Evolutionary conservation across 2,888 invertebrate genomes (phyloP).

Genomic region (Lottia gigantea): DNA sequence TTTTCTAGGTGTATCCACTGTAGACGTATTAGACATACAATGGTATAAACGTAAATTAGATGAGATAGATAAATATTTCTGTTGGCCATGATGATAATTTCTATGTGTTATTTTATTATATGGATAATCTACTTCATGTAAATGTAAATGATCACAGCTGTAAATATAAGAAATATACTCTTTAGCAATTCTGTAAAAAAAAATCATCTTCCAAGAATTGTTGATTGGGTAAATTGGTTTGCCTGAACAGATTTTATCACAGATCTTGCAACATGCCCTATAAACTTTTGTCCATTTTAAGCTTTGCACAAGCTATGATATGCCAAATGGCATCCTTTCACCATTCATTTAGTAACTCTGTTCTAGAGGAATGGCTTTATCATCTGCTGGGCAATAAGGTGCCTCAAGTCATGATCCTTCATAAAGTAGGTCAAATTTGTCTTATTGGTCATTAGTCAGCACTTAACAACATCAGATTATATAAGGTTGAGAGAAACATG

Average conservation of each 20-base stretch:
- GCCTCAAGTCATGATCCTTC: background rate
- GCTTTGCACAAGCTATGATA: no score
- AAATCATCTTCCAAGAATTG: background rate
- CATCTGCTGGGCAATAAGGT: background rate
- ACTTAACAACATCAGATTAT: no score
- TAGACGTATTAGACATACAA: slow-evolving; percentile 49
- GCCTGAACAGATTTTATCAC: no score
- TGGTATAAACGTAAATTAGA: slow-evolving; percentile 51
- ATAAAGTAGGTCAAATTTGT: background rate
- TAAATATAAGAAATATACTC: background rate
- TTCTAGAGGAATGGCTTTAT: no score
- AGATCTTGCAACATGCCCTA: no score
- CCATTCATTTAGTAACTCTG: no score
- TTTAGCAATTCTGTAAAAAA: slow-evolving; percentile 2
- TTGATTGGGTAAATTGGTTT: background rate
- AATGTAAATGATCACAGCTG: slow-evolving; percentile 58
- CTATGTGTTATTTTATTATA: slow-evolving; percentile 47
- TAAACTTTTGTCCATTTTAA: no score
- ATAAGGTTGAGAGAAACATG: no score
- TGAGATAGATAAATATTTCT: slow-evolving; percentile 49
- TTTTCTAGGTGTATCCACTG: slow-evolving; percentile 36
- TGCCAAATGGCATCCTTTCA: no score
- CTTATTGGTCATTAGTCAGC: background rate
- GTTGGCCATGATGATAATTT: slow-evolving; percentile 45
- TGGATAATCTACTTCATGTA: slow-evolving; percentile 55